Evolutionary conservation across 2,113 vertebrate species (phyloP).

Genomic region (Chaetura pelagica): DNA sequence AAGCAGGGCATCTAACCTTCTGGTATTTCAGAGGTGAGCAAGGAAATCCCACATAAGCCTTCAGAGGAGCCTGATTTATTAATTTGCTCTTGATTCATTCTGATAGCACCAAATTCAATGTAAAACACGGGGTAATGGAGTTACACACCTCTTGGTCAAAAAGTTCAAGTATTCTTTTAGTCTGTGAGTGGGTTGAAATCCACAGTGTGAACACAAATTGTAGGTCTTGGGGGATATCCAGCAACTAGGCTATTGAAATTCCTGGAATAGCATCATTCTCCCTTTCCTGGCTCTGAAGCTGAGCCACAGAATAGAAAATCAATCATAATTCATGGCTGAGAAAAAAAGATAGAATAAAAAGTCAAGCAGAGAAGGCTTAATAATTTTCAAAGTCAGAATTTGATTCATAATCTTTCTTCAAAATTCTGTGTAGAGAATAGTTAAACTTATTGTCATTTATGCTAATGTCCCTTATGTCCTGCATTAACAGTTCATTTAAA

Average conservation of each 20-base stretch:
- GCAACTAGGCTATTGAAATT: neutral
- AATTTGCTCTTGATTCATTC: neutral
- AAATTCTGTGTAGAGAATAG: neutral
- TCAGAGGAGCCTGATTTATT: neutral
- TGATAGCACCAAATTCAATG: neutral
- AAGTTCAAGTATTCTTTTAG: neutral
- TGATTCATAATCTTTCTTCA: neutral
- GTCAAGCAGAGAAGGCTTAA: neutral
- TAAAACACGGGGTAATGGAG: neutral
- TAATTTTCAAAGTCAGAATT: neutral
- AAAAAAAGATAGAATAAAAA: neutral
- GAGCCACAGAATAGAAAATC: neutral
- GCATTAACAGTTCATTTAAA: constrained; percentile 31
- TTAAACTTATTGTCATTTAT: neutral
- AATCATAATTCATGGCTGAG: neutral
- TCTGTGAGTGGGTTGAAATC: neutral
- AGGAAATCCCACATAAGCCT: neutral
- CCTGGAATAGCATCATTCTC: neutral
- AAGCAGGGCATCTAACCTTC: neutral
- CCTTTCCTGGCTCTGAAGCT: neutral
- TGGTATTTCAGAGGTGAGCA: neutral
- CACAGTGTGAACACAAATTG: neutral
- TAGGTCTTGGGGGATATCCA: neutral
- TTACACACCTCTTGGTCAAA: neutral
- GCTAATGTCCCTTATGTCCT: neutral